Evolutionary conservation across 1,140 invertebrate genomes (phyloP).

Genomic region (Halictus rubicundus): DNA sequence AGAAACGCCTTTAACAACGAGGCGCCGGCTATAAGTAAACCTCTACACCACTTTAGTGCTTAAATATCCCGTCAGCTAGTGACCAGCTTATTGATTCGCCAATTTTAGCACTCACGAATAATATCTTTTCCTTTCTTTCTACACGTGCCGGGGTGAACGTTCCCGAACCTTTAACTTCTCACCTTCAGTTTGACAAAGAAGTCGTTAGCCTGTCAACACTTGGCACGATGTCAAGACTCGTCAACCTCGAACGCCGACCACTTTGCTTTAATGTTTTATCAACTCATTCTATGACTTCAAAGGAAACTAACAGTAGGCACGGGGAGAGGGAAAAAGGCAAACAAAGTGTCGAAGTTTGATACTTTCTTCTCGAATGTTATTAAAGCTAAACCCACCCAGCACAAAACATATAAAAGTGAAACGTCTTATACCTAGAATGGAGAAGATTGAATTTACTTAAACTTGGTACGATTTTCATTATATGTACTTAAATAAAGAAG

Average conservation of each 20-base stretch:
- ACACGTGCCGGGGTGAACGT: conserved; percentile 21
- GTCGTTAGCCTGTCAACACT: conserved; percentile 29
- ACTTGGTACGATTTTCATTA: no score
- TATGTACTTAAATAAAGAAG: no score
- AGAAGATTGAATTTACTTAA: no score
- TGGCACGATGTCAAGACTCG: conserved; percentile 29
- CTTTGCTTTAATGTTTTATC: not conserved
- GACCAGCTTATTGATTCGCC: conserved; percentile 27
- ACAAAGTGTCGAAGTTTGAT: conserved; percentile 19
- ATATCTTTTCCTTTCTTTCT: conserved; percentile 1
- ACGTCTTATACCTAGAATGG: no score
- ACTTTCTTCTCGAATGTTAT: not conserved
- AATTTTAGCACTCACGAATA: conserved; percentile 11
- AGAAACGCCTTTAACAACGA: not conserved
- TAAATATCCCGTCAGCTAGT: not conserved
- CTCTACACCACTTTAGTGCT: not conserved
- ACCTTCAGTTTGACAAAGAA: conserved; percentile 27
- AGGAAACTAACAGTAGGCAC: not conserved
- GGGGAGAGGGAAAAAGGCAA: not conserved
- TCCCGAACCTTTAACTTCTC: conserved; percentile 40
- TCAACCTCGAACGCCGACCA: conserved; percentile 1
- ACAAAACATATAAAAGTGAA: no score
- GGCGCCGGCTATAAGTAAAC: not conserved
- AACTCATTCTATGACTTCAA: conserved; percentile 19
- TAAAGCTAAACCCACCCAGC: no score